These are phyloP conservation scores for Triplophysa siluroides DNA, from an alignment of 2,113 vertebrate species.

Conservation along the genomic window DNA sequence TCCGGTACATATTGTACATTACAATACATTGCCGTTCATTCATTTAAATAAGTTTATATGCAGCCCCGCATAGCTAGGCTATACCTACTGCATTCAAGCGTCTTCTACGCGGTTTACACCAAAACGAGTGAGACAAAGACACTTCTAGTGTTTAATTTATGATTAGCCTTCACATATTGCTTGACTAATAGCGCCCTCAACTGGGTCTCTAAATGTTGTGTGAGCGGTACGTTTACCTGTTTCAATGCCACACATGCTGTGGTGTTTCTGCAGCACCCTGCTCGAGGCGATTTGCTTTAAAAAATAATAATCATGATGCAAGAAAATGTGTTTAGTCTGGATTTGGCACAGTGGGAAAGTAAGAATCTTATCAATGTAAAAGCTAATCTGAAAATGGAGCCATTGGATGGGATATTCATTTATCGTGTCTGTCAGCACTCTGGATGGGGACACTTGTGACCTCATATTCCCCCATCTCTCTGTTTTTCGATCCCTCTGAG, in stretches of 20 bases:
- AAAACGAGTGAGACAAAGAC: not conserved
- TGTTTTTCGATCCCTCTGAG: no score
- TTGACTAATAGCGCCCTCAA: slow-evolving; percentile 24
- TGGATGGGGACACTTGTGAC: not conserved
- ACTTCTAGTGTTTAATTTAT: not conserved
- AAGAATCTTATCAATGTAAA: slow-evolving; percentile 14
- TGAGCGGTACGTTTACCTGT: not conserved
- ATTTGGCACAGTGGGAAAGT: slow-evolving; percentile 18
- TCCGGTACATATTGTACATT: no score
- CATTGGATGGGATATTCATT: slow-evolving; percentile 38
- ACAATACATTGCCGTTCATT: not conserved
- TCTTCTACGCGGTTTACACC: not conserved
- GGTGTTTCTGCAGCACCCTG: not conserved
- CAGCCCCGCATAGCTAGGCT: not conserved
- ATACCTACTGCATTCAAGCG: not conserved
- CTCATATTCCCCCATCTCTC: no score
- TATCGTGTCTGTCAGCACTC: slow-evolving; percentile 24
- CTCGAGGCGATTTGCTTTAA: no score
- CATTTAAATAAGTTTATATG: not conserved
- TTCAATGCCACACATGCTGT: not conserved
- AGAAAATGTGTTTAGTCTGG: slow-evolving; percentile 20
- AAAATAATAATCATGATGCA: not conserved
- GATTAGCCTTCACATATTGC: not conserved
- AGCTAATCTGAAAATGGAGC: slow-evolving; percentile 50
- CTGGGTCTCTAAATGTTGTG: not conserved